These are phyloP conservation scores for Montipora sp. DNA, from an alignment of 64 coral and sea anemone genomes.

Conservation along the genomic window DNA sequence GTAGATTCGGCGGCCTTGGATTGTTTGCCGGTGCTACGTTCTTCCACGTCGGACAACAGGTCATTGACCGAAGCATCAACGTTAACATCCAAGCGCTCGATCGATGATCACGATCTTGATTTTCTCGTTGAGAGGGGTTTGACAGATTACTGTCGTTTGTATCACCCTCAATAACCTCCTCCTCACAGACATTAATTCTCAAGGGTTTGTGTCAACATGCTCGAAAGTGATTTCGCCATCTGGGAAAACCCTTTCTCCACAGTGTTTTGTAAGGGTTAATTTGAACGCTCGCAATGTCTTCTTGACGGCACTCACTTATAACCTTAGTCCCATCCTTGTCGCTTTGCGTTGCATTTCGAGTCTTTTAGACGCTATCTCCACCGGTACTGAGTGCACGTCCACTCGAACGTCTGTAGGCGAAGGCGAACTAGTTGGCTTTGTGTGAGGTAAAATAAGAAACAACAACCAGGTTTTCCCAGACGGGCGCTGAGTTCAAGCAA, in stretches of 20 bases:
- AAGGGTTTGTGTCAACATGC: not conserved
- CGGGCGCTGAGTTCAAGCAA: constrained; percentile 5
- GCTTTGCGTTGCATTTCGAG: not conserved
- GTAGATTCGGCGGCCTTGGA: too few relatives aligned
- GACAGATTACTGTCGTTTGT: not conserved
- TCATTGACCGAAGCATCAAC: too few relatives aligned
- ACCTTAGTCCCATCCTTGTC: not conserved
- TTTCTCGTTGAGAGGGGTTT: not conserved
- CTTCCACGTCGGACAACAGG: too few relatives aligned
- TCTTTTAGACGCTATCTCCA: not conserved
- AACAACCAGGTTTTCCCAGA: not conserved
- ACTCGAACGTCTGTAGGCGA: not conserved
- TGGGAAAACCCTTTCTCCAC: constrained; percentile 15
- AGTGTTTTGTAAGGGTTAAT: not conserved
- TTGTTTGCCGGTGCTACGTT: too few relatives aligned
- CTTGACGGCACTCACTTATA: not conserved
- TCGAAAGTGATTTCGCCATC: not conserved
- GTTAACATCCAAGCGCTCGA: not conserved
- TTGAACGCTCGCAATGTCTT: not conserved
- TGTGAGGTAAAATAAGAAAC: not conserved
- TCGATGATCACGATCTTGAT: not conserved
- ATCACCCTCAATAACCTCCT: constrained; percentile 1
- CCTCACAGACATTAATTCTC: not conserved
- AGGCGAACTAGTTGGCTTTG: not conserved
- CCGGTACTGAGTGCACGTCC: not conserved